Evolutionary conservation across 1,140 invertebrate species (phyloP), one percentile per base, ranked within the genome.

Genomic region (Drosophila asahinai): DNA sequence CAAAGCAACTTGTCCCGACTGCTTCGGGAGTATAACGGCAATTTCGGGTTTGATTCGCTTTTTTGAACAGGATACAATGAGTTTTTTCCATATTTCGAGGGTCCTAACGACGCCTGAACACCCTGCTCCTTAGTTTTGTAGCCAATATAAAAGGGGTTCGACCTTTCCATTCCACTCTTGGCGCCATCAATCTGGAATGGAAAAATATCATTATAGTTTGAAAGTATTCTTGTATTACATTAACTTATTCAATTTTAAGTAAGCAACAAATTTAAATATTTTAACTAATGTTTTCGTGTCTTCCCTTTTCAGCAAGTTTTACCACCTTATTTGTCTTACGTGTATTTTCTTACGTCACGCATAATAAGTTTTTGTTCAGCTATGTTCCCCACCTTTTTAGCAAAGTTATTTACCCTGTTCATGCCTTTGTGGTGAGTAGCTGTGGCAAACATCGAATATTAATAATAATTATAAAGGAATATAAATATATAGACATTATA

Each of bases 11-110:
- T 77, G 52, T 92, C 86, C 3, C 92, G 58, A 40, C 66, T 74
- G n/a, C 77, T 70, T 3, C 91, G 72, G 1, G 86, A 65, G 58
- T 93, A 93, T 0, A 93, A 57, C 0, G 92, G 92, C 15, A 93
- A 49, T 15, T 62, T 76, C 7, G 89, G 38, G 47, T 60, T 59
- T 25, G 64, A 54, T 65, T 86, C 60, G 51, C 36, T 77, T 45
- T 54, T 57, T 47, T 68, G 27, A 12, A 54, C 11, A 5, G 67
- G 17, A 38, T 73, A 73, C 19, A 73, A 30, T 0, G 54, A 17
- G 17, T 61, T 73, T 17, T 77, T 64, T 2, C 63, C 75, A 49
- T 49, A 54, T 43, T 66, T 60, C 3, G 60, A n/a, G 14, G 36
- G 9, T 7, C 8, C 45, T 9, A 40, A 22, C 4, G 27, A 33